Base-by-base conservation (phyloP, 2,797 vertebrate species). In the Acipenser transmontanus region DNA sequence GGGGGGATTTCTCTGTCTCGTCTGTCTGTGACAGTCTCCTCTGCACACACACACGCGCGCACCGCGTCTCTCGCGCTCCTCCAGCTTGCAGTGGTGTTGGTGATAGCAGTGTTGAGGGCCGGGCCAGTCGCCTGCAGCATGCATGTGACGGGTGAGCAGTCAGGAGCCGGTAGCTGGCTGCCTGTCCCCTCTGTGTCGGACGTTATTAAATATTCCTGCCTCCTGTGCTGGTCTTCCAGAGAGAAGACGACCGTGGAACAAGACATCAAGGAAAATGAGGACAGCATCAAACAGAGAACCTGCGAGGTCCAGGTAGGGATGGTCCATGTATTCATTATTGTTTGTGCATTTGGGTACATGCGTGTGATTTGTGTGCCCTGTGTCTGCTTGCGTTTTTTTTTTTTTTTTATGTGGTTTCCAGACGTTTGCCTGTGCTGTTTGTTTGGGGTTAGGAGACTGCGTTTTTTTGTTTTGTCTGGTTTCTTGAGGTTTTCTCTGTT, bases 261-360 rank as follows among this genome's bases (percentile, higher is more conserved):
- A 78, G 96, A 98, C 73, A 93, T 99, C 80, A 95, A 93, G 76
- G 96, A 97, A 78, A 97, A 95, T 70, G 97, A 98, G 84, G 96
- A 97, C 73, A 85, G 88, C 73, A 91, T 99, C 85, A 90, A 91
- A 75, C 89, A 93, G 78, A 93, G 93, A 77, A 96, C 83, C 70
- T 89, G 66, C 6, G 96, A 99, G 83, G 91, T 98, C 50, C 96
- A 97, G 95, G 97, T 98, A 89, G 77, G 77, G 63, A 2, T 34
- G 59, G 59, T 12, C 8, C 12, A 2, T 52, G 50, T 52, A 52
- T 52, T 52, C 8, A 52, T 52, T 12, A 8, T 8, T 52, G 12
- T 8, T 8, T 52, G 50, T 12, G 8, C 8, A 52, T 8, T 12
- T 52, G 52, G 47, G 13, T 7, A 9, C 62, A 17, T 17, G 47